Evolutionary conservation across 2,888 invertebrate species (phyloP), one percentile per base, ranked within the genome.

Genomic region (Nowickia ferox): DNA sequence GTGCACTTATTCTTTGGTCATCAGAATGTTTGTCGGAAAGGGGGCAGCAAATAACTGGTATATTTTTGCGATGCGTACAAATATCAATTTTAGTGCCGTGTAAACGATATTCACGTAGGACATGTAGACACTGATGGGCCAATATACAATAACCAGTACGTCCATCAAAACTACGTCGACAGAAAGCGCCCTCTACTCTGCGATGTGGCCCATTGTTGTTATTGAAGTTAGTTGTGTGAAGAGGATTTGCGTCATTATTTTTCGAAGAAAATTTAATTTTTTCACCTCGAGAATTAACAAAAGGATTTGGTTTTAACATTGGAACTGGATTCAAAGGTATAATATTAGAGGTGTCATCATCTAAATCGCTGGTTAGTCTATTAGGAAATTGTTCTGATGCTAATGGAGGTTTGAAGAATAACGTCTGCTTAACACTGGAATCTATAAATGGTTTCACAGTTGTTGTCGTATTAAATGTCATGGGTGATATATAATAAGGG

Each of bases 21-120:
- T 90, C 88, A 30, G 88, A 71, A 68, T 90, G 89, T 61, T 92
- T 92, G 10, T 89, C 91, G 9, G 89, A 89, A 61, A 92, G 79
- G 1, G 93, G 91, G 75, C 93, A 93, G 65, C 93, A 93, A 11
- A 93, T 90, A 3, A 94, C 93, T 88, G 93, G 92, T 80, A 92
- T 88, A 79, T 90, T 91, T 30, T 87, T 88, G 2, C 88, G 84
- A 86, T 89, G 88, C 57, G 91, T 87, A 87, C 92, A 89, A 85
- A 90, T 61, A 88, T 92, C 88, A 87, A 91, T 88, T 90, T 88
- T 90, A 0, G 89, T 90, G 40, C 92, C 92, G 79, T 91, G 90
- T 10, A 89, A 84, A 1, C 92, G 90, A 85, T 90, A 91, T 82
- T 92, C 91, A 0, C 90, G 89, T 46, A 92, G 88, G 10, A 91